These are phyloP conservation scores for Mesodorylaimus sp. DNA, from an alignment of 2,888 invertebrate genomes.

Conservation along the genomic window DNA sequence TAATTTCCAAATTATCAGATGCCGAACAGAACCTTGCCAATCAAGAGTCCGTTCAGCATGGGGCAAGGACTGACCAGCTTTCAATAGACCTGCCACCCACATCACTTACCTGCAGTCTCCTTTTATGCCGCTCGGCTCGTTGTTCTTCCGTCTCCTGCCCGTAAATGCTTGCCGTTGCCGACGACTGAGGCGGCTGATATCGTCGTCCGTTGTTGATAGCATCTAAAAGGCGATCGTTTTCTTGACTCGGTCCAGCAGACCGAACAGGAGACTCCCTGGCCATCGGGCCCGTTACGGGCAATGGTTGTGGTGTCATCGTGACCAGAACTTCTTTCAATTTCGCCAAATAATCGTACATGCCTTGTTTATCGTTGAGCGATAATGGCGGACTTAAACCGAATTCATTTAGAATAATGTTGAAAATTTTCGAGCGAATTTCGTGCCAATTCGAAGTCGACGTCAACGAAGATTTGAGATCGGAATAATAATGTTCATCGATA, in stretches of 20 bases:
- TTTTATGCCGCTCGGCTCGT: no score
- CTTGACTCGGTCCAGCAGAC: neutral
- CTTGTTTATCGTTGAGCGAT: neutral
- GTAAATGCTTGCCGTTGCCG: no score
- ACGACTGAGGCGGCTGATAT: no score
- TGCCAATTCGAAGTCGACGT: neutral
- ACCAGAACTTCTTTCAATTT: constrained; percentile 13
- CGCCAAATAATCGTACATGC: constrained; percentile 3
- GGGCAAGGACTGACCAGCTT: no score
- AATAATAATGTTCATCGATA: neutral
- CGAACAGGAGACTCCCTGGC: neutral
- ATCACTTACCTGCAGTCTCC: no score
- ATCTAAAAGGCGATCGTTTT: neutral
- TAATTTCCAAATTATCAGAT: no score
- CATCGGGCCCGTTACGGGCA: neutral
- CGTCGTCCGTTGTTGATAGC: no score
- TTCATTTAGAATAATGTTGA: neutral
- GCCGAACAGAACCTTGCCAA: no score
- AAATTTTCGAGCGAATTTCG: neutral
- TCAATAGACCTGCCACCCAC: no score
- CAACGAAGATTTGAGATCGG: neutral
- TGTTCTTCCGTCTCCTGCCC: no score
- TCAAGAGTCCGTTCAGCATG: no score
- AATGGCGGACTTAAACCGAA: constrained; percentile 1
- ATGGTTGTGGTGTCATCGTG: constrained; percentile 6